phyloP scores from a whole-genome alignment of 2,888 invertebrate species.

The Iselma pallidipennis region DNA sequence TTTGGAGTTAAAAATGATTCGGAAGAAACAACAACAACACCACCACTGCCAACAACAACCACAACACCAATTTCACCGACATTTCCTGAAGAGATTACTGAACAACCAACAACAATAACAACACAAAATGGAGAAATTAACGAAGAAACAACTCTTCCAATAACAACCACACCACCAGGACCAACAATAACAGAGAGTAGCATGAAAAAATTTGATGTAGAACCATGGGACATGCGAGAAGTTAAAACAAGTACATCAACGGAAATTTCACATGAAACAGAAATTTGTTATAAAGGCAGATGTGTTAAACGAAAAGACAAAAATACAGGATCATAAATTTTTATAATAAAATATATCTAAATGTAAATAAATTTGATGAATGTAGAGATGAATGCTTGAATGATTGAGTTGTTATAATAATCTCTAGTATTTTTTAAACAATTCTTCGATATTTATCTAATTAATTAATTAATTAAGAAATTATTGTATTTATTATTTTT shows the following conservation, averaged over 20 bases:
- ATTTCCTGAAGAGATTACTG: conserved; percentile 44
- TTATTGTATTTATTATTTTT: conserved; percentile 16
- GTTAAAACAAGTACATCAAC: conserved; percentile 79
- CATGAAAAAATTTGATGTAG: conserved; percentile 37
- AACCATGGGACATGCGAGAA: conserved; percentile 61
- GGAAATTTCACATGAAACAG: conserved; percentile 82
- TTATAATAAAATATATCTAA: not conserved
- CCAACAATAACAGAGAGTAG: conserved; percentile 51
- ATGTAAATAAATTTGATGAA: conserved; percentile 22
- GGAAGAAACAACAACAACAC: conserved; percentile 11
- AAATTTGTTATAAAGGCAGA: conserved; percentile 84
- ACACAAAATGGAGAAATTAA: conserved; percentile 33
- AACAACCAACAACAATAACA: conserved; percentile 27
- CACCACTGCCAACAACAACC: conserved; percentile 7
- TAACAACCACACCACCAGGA: conserved; percentile 33
- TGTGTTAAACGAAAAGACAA: conserved; percentile 68
- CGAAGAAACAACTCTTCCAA: conserved; percentile 22
- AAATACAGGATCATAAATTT: conserved; percentile 28
- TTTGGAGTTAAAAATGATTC: conserved; percentile 43
- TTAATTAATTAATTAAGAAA: not conserved
- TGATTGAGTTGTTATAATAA: too few species aligned
- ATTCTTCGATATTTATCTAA: not conserved
- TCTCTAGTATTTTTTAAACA: too few species aligned
- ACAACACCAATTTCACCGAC: conserved; percentile 37
- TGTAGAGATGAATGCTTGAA: conserved; percentile 3